Percentiles rank a stretch among this genome's conserved stretches.
Evolutionary conservation across 1,140 invertebrate genomes (phyloP).

Genomic region (Harlomillsia oculata): DNA sequence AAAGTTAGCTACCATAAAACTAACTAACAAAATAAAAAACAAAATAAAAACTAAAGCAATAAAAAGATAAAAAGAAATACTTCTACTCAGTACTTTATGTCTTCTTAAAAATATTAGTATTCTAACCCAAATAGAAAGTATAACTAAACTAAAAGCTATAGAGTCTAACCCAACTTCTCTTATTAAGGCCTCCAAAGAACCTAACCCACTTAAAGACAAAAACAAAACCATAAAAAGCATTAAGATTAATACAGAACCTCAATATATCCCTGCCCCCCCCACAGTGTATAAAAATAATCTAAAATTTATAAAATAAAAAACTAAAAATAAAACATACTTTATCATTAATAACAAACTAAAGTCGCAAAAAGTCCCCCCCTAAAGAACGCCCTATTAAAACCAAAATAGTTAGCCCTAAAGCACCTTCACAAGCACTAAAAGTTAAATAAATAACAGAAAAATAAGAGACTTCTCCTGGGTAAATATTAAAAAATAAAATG

Average conservation of each 20-base stretch:
- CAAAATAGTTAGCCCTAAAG: constrained; percentile 49
- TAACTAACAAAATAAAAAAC: constrained; percentile 48
- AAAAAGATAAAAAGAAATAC: constrained; percentile 45
- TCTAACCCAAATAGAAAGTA: constrained; percentile 47
- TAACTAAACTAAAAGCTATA: constrained; percentile 45
- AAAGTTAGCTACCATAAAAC: constrained; percentile 48
- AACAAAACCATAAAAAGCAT: not conserved
- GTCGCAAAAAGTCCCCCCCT: constrained; percentile 50
- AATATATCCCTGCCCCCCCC: no score
- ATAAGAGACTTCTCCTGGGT: constrained; percentile 43
- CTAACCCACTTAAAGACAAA: constrained; percentile 12
- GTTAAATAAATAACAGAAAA: constrained; percentile 50
- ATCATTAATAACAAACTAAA: constrained; percentile 42
- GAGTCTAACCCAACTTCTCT: constrained; percentile 37
- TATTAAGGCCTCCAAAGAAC: not conserved
- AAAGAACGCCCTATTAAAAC: constrained; percentile 47
- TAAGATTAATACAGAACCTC: constrained; percentile 3
- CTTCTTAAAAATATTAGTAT: constrained; percentile 46
- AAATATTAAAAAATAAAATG: constrained; percentile 45
- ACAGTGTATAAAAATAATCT: constrained; percentile 1
- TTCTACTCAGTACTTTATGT: constrained; percentile 41
- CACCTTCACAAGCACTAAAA: constrained; percentile 49
- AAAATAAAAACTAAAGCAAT: constrained; percentile 46
- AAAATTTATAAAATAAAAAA: constrained; percentile 2
- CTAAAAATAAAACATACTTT: constrained; percentile 38